A percentile compares a stretch with the other conserved stretches of the same genome.
Conservation (phyloP, 2,888 invertebrate species). For the Vanessa cardui region DNA sequence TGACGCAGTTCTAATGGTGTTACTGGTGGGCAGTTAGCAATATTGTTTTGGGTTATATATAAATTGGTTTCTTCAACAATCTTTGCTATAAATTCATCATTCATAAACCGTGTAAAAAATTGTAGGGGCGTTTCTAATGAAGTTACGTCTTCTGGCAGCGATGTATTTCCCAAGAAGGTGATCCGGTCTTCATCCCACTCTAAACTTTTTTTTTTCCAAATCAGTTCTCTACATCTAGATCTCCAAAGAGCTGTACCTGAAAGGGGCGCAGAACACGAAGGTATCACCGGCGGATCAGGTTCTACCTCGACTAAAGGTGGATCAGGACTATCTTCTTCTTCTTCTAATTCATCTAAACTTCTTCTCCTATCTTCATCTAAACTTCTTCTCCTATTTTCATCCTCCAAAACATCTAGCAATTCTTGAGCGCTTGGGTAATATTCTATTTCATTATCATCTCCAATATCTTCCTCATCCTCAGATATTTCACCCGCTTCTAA, state of each 20-base stretch:
- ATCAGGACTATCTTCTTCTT: constrained; percentile 31
- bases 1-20: too few relatives aligned
- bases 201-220: constrained; percentile 28
- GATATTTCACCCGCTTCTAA: constrained; percentile 36
- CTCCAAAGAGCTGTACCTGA: constrained; percentile 32
- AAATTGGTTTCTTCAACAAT: constrained; percentile 30
- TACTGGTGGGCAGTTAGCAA: constrained; percentile 30
- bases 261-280: constrained; percentile 25
- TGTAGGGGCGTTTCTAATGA: constrained; percentile 30
- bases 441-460: constrained; percentile 29
- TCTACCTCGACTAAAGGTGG: constrained; percentile 30
- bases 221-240: constrained; percentile 28
- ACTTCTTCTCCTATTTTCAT: constrained; percentile 27
- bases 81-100: constrained; percentile 28
- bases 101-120: constrained; percentile 30
- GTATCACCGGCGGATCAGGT: constrained; percentile 16
- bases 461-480: constrained; percentile 25
- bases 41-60: constrained; percentile 29
- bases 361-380: constrained; percentile 27
- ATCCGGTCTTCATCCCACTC: constrained; percentile 33
- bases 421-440: constrained; percentile 26
- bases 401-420: constrained; percentile 30
- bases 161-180: constrained; percentile 33
- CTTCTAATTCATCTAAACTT: too few relatives aligned
- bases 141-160: constrained; percentile 30